Percentiles rank a stretch among this genome's conserved stretches.
phyloP scores from a whole-genome alignment of 2,113 vertebrate genomes.

The Neogobius melanostomus region DNA sequence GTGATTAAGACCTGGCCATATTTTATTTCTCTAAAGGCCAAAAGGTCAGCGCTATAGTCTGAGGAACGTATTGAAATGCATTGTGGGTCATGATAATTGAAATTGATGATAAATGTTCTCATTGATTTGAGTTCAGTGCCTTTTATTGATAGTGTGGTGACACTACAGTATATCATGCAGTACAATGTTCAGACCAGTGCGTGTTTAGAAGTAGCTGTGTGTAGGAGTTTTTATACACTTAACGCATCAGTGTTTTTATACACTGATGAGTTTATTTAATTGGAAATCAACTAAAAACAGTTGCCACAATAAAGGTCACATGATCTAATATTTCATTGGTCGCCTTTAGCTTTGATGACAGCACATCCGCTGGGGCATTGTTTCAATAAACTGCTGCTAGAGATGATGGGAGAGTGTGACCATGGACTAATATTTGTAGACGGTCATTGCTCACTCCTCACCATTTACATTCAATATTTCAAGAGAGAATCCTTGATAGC shows the following conservation, averaged over 20 bases:
- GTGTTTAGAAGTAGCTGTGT: background rate
- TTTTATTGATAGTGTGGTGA: background rate
- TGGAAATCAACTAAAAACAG: background rate
- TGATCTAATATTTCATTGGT: no score
- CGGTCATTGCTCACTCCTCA: no score
- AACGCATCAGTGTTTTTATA: background rate
- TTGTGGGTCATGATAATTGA: background rate
- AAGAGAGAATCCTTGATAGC: no score
- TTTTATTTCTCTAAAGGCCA: background rate
- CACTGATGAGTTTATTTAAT: background rate
- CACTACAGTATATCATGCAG: background rate
- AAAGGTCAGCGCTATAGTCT: constrained; percentile 1
- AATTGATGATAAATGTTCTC: background rate
- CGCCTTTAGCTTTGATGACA: no score
- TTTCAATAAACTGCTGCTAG: no score
- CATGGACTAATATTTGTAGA: no score
- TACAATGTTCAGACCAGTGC: background rate
- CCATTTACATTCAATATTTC: no score
- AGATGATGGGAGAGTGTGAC: no score
- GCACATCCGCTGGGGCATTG: no score
- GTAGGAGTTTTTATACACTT: background rate
- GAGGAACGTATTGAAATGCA: background rate
- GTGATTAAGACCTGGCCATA: constrained; percentile 1
- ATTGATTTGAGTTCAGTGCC: background rate
- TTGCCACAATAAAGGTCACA: no score